phyloP scores from a whole-genome alignment of 2,797 vertebrate genomes.

The Nyctibius grandis region DNA sequence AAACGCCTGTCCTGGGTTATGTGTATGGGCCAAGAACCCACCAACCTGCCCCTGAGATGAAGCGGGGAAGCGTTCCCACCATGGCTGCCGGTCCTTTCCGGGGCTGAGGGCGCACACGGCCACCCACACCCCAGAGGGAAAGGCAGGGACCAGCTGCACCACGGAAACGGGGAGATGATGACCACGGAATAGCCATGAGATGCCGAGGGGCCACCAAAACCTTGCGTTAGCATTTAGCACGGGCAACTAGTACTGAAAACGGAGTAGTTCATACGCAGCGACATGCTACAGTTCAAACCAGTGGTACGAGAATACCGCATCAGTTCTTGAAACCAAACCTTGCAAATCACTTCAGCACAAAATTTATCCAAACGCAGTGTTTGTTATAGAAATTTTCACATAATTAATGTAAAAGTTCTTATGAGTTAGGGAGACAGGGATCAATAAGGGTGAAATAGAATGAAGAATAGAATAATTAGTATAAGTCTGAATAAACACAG shows the following conservation, averaged over 20 bases:
- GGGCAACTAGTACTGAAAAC: background rate
- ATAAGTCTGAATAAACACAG: no score
- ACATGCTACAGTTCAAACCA: rapidly evolving
- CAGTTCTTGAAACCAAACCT: no score
- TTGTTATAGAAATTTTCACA: no score
- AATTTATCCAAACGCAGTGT: no score
- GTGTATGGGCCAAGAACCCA: rapidly evolving
- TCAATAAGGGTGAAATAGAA: no score
- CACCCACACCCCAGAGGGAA: rapidly evolving
- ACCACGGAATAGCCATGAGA: rapidly evolving
- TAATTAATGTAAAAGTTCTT: no score
- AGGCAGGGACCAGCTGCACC: rapidly evolving
- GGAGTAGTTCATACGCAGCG: rapidly evolving
- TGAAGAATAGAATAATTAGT: no score
- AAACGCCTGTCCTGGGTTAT: no score
- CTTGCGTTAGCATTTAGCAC: background rate
- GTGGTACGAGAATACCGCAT: no score
- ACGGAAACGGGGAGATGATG: rapidly evolving
- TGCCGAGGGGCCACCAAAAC: background rate
- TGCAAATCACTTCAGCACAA: no score
- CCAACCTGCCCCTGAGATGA: no score
- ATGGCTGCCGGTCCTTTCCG: rapidly evolving
- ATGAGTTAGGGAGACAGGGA: no score
- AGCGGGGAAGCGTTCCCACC: rapidly evolving
- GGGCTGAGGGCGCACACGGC: rapidly evolving